Conservation (phyloP, 2,888 invertebrate genomes). For the Imbricaverruca yamaguchii region DNA sequence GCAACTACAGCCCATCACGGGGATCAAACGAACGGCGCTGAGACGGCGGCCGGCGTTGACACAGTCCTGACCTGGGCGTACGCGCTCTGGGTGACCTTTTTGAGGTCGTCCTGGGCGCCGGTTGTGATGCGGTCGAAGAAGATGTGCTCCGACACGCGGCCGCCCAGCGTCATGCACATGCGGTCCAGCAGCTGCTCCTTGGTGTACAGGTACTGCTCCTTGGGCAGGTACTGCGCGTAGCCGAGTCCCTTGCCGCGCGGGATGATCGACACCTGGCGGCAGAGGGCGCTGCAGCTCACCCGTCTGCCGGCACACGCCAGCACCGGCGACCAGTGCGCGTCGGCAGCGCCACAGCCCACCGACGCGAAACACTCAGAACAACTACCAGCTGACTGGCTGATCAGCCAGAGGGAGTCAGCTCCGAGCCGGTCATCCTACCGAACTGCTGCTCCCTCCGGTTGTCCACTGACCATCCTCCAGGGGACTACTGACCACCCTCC, state of each 20-base stretch:
- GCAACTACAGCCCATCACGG: conserved; percentile 1
- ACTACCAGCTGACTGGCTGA: too few relatives aligned
- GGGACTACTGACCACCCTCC: too few relatives aligned
- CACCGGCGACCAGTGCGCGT: too few relatives aligned
- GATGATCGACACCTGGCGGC: conserved; percentile 74
- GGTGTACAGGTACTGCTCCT: conserved; percentile 94
- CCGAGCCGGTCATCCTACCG: not conserved
- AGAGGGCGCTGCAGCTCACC: too few relatives aligned
- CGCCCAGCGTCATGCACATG: conserved; percentile 99
- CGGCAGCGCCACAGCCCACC: too few relatives aligned
- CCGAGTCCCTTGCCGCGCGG: conserved; percentile 97
- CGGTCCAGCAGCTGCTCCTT: conserved; percentile 93
- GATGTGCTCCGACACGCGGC: conserved; percentile 91
- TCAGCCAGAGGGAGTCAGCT: conserved; percentile 21
- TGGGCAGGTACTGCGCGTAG: conserved; percentile 97
- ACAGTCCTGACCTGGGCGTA: conserved; percentile 67
- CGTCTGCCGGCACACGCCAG: too few relatives aligned
- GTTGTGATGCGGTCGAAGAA: conserved; percentile 95
- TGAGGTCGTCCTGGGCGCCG: conserved; percentile 96
- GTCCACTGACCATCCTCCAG: too few relatives aligned
- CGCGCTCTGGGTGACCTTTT: conserved; percentile 95
- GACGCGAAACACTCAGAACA: too few relatives aligned
- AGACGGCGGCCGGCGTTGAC: too few relatives aligned
- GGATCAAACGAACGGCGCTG: too few relatives aligned
- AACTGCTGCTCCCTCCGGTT: too few relatives aligned